phyloP scores from a whole-genome alignment of 2,888 invertebrate genomes.

The Acanthoscelides obtectus region DNA sequence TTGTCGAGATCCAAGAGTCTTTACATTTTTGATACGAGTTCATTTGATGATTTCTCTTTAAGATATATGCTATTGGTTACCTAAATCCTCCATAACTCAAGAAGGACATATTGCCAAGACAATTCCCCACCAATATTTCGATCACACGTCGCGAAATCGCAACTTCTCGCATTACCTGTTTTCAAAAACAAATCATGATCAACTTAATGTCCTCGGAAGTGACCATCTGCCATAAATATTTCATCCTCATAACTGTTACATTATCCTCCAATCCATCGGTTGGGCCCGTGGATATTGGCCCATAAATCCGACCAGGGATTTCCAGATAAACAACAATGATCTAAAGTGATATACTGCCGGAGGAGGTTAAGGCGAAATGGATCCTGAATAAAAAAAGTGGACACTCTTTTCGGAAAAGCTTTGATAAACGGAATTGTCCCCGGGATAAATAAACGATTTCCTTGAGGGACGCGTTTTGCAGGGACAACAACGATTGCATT shows the following conservation, averaged over 20 bases:
- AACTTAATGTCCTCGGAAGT: constrained; percentile 20
- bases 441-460: constrained; percentile 38
- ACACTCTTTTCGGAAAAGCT: not conserved
- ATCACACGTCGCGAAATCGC: not conserved
- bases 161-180: not conserved
- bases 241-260: constrained; percentile 38
- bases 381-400: constrained; percentile 24
- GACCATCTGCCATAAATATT: constrained; percentile 33
- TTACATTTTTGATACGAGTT: too few species aligned
- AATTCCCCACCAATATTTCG: not conserved
- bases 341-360: constrained; percentile 32
- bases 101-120: not conserved
- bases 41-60: too few species aligned
- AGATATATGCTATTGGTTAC: too few species aligned
- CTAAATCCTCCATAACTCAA: not conserved
- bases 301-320: constrained; percentile 36
- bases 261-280: constrained; percentile 39
- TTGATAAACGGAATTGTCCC: not conserved
- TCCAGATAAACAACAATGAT: constrained; percentile 40
- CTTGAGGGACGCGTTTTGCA: constrained; percentile 33
- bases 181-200: constrained; percentile 24
- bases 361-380: constrained; percentile 31
- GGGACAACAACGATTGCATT: not conserved
- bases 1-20: too few species aligned
- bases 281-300: constrained; percentile 33